Evolutionary conservation across 2,113 vertebrate species (phyloP).

Genomic region (Paraplagusia blochii): DNA sequence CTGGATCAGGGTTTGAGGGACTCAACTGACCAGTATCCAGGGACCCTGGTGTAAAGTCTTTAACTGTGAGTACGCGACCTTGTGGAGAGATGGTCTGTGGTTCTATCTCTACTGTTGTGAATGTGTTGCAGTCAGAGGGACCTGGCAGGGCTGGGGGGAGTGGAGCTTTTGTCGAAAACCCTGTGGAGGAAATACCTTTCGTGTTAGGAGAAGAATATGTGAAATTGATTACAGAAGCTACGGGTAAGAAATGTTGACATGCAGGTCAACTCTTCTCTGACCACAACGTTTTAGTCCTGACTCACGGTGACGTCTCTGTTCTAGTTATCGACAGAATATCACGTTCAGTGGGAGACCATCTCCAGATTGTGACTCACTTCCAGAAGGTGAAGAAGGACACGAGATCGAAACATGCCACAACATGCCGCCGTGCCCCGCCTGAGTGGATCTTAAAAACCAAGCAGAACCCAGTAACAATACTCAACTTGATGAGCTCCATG

Average conservation of each 20-base stretch:
- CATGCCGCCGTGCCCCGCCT: constrained; percentile 22
- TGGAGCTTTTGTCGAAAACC: constrained; percentile 59
- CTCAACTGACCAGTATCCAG: no score
- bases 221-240: constrained; percentile 51
- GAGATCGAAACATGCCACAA: constrained; percentile 13
- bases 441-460: no score
- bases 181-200: constrained; percentile 44
- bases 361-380: rapidly evolving
- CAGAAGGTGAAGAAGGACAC: rapidly evolving
- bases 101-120: neutral
- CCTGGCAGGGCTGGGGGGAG: constrained; percentile 54
- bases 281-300: no score
- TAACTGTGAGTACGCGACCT: no score
- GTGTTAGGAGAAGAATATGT: constrained; percentile 34
- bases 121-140: constrained; percentile 45
- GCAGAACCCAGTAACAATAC: no score
- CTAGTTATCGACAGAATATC: rapidly evolving
- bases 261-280: no score
- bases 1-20: no score
- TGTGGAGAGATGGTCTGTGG: neutral
- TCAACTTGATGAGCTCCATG: no score
- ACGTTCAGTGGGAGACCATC: constrained; percentile 15
- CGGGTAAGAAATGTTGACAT: neutral
- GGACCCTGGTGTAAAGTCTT: no score
- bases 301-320: neutral